phyloP scores from a whole-genome alignment of 2,113 vertebrate species.

The Podarcis raffonei region DNA sequence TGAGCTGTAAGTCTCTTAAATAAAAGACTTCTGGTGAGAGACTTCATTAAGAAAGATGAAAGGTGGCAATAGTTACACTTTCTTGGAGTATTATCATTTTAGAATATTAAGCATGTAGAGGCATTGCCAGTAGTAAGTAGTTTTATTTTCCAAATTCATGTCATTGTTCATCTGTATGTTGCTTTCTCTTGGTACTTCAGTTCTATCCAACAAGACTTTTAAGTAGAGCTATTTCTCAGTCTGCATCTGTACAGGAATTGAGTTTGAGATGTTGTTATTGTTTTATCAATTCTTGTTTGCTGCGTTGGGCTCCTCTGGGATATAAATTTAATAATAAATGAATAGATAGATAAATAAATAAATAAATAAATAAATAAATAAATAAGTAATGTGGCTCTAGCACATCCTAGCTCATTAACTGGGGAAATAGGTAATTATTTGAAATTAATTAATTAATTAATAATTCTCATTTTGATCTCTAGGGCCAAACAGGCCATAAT shows the following conservation, averaged over 20 bases:
- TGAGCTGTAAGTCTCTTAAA: slow-evolving; percentile 18
- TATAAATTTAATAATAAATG: no score
- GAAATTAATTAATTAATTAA: slow-evolving; percentile 39
- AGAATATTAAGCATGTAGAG: no score
- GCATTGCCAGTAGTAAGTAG: no score
- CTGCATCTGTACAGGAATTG: no score
- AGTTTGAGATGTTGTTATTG: no score
- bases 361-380: fast-evolving
- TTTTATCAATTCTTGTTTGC: no score
- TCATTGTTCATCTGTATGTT: no score
- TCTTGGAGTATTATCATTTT: neutral
- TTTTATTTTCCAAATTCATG: no score
- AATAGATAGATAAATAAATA: no score
- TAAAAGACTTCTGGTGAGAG: slow-evolving; percentile 38
- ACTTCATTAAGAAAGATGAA: slow-evolving; percentile 42
- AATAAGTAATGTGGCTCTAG: neutral
- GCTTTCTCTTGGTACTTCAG: neutral
- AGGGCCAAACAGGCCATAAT: slow-evolving; percentile 30
- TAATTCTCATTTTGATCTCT: slow-evolving; percentile 31
- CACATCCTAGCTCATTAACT: neutral
- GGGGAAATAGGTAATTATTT: slow-evolving; percentile 32
- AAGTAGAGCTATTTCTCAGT: no score
- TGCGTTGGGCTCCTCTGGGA: no score
- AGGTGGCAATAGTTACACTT: slow-evolving; percentile 5
- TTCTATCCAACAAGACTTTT: neutral